These are phyloP conservation scores for Pammene fasciana DNA, from an alignment of 2,888 invertebrate species.

Conservation along the genomic window DNA sequence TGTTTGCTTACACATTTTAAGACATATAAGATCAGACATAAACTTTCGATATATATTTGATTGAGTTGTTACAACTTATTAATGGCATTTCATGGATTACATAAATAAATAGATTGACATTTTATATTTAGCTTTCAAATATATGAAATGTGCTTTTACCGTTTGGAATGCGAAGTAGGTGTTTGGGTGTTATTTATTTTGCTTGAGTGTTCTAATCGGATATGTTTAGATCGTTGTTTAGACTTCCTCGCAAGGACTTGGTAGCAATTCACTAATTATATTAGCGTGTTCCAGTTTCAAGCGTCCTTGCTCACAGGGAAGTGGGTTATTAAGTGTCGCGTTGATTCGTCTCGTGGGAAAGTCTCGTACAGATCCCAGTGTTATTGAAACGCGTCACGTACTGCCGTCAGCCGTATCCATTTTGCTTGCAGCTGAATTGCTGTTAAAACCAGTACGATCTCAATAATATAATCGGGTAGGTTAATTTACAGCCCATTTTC, in stretches of 20 bases:
- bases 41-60: too few relatives aligned
- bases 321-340: constrained; percentile 58
- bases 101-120: too few relatives aligned
- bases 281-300: constrained; percentile 50
- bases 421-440: not conserved
- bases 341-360: constrained; percentile 65
- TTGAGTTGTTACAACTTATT: too few relatives aligned
- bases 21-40: too few relatives aligned
- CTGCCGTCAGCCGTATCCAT: not conserved
- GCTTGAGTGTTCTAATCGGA: not conserved
- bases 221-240: constrained; percentile 29
- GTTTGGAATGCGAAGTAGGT: too few relatives aligned
- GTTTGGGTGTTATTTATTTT: too few relatives aligned
- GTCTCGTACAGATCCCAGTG: constrained; percentile 53
- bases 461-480: too few relatives aligned
- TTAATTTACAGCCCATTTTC: too few relatives aligned
- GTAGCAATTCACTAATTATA: constrained; percentile 19
- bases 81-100: too few relatives aligned
- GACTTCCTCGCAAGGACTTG: constrained; percentile 1
- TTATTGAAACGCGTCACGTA: constrained; percentile 42
- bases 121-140: not conserved
- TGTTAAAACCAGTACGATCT: not conserved
- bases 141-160: not conserved
- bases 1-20: constrained; percentile 1
- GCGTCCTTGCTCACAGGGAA: constrained; percentile 59